Percentiles rank a stretch among this genome's conserved stretches.
These are phyloP conservation scores for Oryzias woworae DNA, from an alignment of 2,113 vertebrate genomes.

Conservation along the genomic window DNA sequence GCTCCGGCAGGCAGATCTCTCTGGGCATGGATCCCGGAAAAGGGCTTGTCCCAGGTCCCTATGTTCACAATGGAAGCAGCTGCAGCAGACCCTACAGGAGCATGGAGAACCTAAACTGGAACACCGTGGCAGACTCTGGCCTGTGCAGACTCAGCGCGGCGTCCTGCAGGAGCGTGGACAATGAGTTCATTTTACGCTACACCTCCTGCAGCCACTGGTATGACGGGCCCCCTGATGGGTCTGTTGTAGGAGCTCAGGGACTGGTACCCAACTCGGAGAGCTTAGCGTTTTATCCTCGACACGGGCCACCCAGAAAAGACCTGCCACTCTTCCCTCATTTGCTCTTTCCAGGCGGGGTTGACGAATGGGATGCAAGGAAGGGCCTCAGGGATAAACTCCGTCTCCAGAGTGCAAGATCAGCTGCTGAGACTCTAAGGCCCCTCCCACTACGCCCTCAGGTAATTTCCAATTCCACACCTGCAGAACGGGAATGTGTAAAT, in stretches of 20 bases:
- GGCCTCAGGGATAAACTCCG: constrained; percentile 85
- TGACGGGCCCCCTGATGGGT: constrained; percentile 69
- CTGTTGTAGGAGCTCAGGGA: constrained; percentile 41
- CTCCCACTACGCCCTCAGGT: constrained; percentile 73
- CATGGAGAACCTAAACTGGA: constrained; percentile 89
- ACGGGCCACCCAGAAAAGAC: constrained; percentile 66
- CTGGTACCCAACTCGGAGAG: constrained; percentile 63
- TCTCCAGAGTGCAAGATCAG: constrained; percentile 78
- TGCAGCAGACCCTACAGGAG: constrained; percentile 82
- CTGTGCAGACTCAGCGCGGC: constrained; percentile 62
- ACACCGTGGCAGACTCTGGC: constrained; percentile 63
- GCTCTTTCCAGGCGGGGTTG: constrained; percentile 74
- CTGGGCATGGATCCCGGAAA: constrained; percentile 44
- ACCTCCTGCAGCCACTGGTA: constrained; percentile 78
- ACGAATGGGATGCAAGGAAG: constrained; percentile 79
- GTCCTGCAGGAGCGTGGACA: constrained; percentile 79
- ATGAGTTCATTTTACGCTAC: constrained; percentile 79
- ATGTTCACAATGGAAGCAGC: constrained; percentile 15
- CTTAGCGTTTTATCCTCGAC: constrained; percentile 67
- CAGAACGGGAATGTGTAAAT: constrained; percentile 42
- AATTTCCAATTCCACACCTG: constrained; percentile 40
- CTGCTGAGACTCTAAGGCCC: constrained; percentile 75
- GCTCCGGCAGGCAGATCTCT: constrained; percentile 67
- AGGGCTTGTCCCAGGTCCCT: constrained; percentile 31
- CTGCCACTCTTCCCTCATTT: constrained; percentile 79